phyloP scores from a whole-genome alignment of 2,113 vertebrate species.

The Salvelinus fontinalis region DNA sequence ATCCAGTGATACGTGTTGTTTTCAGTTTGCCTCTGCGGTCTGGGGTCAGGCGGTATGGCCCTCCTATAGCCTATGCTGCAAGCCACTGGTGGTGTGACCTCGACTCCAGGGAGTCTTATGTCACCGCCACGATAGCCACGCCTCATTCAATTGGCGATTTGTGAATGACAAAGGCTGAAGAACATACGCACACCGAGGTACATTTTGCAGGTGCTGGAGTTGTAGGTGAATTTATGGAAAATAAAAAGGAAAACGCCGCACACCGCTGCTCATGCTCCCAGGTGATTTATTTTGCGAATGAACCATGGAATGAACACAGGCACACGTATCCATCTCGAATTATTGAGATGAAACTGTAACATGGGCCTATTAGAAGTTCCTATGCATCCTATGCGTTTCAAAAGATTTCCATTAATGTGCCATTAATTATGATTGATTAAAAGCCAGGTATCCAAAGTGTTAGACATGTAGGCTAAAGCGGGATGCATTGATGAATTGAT shows the following conservation, averaged over 20 bases:
- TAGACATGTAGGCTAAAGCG: too few relatives aligned
- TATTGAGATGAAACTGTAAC: too few relatives aligned
- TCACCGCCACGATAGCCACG: not conserved
- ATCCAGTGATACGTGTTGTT: not conserved
- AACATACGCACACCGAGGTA: too few relatives aligned
- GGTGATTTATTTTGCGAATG: not conserved
- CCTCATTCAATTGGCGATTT: conserved; percentile 4
- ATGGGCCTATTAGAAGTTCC: too few relatives aligned
- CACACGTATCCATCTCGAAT: too few relatives aligned
- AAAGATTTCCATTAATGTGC: not conserved
- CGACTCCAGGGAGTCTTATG: not conserved
- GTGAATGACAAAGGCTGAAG: not conserved
- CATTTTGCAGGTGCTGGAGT: too few relatives aligned
- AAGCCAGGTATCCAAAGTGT: not conserved
- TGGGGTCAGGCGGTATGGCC: not conserved
- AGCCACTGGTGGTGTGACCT: not conserved
- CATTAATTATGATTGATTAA: not conserved
- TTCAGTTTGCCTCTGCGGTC: not conserved
- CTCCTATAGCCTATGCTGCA: not conserved
- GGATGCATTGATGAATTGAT: not conserved
- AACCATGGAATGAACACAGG: not conserved
- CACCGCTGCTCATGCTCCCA: too few relatives aligned
- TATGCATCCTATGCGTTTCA: too few relatives aligned
- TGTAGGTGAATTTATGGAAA: too few relatives aligned
- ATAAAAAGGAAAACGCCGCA: too few relatives aligned